Conservation (phyloP, 2,113 vertebrate species). For the Poeciliopsis turrubarensis region DNA sequence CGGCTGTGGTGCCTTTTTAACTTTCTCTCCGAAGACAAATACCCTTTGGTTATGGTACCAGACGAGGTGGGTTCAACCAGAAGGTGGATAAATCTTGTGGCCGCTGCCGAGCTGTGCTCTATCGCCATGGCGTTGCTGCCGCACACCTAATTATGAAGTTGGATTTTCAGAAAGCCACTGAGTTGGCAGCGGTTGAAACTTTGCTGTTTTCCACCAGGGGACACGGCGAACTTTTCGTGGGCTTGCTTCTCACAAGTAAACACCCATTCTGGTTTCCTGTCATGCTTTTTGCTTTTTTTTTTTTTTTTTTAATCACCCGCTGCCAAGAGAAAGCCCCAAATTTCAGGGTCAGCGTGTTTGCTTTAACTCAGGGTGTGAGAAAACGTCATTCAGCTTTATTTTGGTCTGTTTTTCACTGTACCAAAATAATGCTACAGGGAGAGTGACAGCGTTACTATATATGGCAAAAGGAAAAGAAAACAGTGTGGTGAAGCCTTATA, state of each 20-base stretch:
- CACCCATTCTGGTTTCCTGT: slow-evolving; percentile 71
- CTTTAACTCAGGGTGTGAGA: slow-evolving; percentile 14
- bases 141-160: slow-evolving; percentile 21
- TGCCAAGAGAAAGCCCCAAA: slow-evolving; percentile 38
- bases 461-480: background rate
- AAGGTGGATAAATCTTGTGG: background rate
- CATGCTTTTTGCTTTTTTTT: slow-evolving; percentile 2
- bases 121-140: background rate
- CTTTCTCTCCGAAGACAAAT: slow-evolving; percentile 96
- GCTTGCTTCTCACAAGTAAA: slow-evolving; percentile 61
- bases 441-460: background rate
- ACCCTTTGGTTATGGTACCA: slow-evolving; percentile 93
- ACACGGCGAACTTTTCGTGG: slow-evolving; percentile 39
- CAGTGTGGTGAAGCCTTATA: background rate
- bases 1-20: slow-evolving; percentile 98
- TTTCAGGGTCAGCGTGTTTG: slow-evolving; percentile 34
- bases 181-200: slow-evolving; percentile 27
- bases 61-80: slow-evolving; percentile 86
- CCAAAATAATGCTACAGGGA: background rate
- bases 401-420: background rate
- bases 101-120: slow-evolving; percentile 9
- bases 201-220: slow-evolving; percentile 52
- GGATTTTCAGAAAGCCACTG: slow-evolving; percentile 25
- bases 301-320: slow-evolving; percentile 39
- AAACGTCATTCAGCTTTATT: slow-evolving; percentile 28